phyloP scores from a whole-genome alignment of 2,113 vertebrate genomes.

The Pelmatolapia mariae region DNA sequence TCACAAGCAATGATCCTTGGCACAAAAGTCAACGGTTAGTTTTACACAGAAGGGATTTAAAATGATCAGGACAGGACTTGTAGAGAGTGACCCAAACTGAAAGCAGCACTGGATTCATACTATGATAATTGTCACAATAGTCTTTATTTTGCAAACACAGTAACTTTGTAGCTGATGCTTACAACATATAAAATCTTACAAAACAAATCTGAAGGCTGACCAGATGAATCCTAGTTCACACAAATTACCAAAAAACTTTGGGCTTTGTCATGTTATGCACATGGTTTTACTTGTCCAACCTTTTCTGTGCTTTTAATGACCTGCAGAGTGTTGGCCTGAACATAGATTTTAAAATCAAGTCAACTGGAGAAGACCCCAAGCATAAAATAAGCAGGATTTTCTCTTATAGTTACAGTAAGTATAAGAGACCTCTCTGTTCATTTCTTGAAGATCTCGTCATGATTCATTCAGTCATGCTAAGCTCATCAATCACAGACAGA shows the following conservation, averaged over 20 bases:
- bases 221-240: background rate
- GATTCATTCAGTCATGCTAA: background rate
- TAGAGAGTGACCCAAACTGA: background rate
- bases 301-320: background rate
- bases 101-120: background rate
- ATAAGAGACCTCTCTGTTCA: background rate
- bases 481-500: background rate
- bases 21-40: background rate
- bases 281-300: background rate
- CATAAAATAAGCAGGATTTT: background rate
- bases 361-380: background rate
- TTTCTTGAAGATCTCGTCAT: background rate
- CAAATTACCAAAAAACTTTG: background rate
- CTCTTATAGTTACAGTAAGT: background rate
- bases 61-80: background rate
- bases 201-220: background rate
- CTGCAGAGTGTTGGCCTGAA: background rate
- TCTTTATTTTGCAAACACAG: background rate
- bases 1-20: background rate
- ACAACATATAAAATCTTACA: background rate
- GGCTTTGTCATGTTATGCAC: background rate
- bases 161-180: background rate
- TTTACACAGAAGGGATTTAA: background rate
- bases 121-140: background rate
- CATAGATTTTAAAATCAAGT: background rate